Evolutionary conservation across 2,888 invertebrate species (phyloP).

Genomic region (Erpobdella octoculata): DNA sequence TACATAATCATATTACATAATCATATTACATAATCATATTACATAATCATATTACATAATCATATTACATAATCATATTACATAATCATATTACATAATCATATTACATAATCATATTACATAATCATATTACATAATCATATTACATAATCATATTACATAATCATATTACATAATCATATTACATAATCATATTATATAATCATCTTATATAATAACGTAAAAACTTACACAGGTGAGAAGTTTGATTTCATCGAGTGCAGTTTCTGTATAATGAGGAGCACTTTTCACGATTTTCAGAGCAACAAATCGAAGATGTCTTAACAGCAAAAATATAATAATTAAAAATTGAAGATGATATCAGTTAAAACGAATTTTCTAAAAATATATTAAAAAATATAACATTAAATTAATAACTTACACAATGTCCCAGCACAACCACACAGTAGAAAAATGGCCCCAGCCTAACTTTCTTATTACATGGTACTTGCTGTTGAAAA

Average conservation of each 20-base stretch:
- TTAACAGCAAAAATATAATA: constrained; percentile 53
- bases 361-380: neutral
- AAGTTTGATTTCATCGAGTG: constrained; percentile 95
- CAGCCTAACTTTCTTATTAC: constrained; percentile 92
- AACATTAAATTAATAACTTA: constrained; percentile 50
- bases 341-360: neutral
- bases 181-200: too few species aligned
- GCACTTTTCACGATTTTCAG: constrained; percentile 98
- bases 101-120: too few species aligned
- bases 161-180: too few species aligned
- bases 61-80: too few species aligned
- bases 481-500: constrained; percentile 87
- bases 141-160: too few species aligned
- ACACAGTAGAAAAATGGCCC: constrained; percentile 99
- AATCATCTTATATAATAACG: neutral
- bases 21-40: too few species aligned
- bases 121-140: too few species aligned
- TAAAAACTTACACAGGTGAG: constrained; percentile 68
- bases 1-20: too few species aligned
- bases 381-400: neutral
- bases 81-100: too few species aligned
- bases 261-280: constrained; percentile 96
- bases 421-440: constrained; percentile 93
- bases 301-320: constrained; percentile 89
- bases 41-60: too few species aligned